Evolutionary conservation across 92 coral and sea anemone species (phyloP).

Genomic region (Zoanthus sociatus): DNA sequence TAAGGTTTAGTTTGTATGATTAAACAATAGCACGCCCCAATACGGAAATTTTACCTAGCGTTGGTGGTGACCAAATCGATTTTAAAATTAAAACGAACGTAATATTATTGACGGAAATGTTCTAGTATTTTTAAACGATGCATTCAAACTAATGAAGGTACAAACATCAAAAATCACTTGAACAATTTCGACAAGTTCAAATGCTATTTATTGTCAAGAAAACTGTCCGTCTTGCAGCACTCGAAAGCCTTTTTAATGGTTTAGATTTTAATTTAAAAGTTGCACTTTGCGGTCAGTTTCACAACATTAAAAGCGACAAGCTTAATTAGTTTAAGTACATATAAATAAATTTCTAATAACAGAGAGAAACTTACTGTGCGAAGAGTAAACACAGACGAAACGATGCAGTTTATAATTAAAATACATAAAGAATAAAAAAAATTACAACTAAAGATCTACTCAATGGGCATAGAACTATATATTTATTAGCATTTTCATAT

Average conservation of each 20-base stretch:
- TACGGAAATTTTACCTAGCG: too few relatives aligned
- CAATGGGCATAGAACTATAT: background rate
- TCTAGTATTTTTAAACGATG: too few relatives aligned
- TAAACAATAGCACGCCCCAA: too few relatives aligned
- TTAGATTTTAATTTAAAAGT: background rate
- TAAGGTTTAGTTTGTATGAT: too few relatives aligned
- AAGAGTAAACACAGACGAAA: constrained; percentile 35
- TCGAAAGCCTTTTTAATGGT: background rate
- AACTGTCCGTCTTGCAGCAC: background rate
- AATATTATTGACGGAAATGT: background rate
- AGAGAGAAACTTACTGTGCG: constrained; percentile 41
- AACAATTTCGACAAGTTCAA: background rate
- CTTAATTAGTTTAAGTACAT: constrained; percentile 43
- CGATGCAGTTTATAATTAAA: constrained; percentile 32
- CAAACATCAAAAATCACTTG: background rate
- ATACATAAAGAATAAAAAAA: constrained; percentile 32
- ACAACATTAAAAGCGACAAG: constrained; percentile 12
- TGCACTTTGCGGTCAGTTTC: constrained; percentile 9
- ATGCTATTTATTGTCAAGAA: background rate
- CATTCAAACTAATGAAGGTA: too few relatives aligned
- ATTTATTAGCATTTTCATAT: background rate
- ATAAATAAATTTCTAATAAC: constrained; percentile 21
- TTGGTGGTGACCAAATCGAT: too few relatives aligned
- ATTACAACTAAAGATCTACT: constrained; percentile 6
- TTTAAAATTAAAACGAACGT: too few relatives aligned